These are phyloP conservation scores for Pantherophis alleghaniensis DNA, from an alignment of 2,797 vertebrate species.

Conservation along the genomic window DNA sequence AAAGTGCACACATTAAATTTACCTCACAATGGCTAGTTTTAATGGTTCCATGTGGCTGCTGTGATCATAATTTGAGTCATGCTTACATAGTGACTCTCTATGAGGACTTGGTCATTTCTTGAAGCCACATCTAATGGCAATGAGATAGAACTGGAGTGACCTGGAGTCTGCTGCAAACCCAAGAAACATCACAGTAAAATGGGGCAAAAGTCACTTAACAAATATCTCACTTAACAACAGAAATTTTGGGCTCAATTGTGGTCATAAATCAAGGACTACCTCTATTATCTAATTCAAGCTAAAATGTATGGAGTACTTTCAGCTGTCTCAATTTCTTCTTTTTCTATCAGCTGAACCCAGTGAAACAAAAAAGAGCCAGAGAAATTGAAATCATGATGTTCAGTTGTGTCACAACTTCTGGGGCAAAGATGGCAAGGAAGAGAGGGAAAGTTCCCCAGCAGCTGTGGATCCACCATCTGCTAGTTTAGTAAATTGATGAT, in stretches of 20 bases:
- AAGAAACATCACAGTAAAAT: background rate
- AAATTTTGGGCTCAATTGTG: background rate
- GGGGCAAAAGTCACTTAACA: background rate
- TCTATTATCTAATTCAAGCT: background rate
- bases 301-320: background rate
- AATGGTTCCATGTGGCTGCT: background rate
- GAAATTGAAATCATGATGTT: background rate
- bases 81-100: background rate
- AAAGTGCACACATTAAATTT: background rate
- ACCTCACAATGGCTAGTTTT: no score
- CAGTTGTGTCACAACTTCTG: background rate
- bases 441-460: background rate
- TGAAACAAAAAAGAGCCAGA: background rate
- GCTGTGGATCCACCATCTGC: background rate
- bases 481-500: background rate
- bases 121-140: background rate
- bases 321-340: background rate
- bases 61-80: background rate
- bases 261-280: background rate
- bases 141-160: background rate
- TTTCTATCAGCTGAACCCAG: background rate
- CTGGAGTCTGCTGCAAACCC: background rate
- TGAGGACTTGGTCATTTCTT: background rate
- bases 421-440: background rate
- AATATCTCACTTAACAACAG: background rate